Conservation (phyloP, 2,113 vertebrate genomes). For the Saccopteryx leptura region DNA sequence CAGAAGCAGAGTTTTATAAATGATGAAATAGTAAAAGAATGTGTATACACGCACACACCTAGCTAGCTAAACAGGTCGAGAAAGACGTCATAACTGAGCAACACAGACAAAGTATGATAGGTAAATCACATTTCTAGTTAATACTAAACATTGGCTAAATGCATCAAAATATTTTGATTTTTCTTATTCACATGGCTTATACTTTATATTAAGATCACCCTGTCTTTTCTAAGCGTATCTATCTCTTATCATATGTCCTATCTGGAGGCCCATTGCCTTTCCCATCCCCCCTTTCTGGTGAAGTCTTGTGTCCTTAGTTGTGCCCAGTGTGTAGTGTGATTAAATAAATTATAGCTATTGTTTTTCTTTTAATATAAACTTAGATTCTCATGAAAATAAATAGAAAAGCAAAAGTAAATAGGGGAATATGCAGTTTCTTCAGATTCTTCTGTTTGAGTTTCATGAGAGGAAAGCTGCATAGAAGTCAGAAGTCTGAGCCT, state of each 20-base stretch:
- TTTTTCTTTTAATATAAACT: background rate
- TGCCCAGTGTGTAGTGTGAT: background rate
- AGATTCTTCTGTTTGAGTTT: background rate
- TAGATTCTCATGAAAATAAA: background rate
- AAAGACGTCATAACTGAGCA: background rate
- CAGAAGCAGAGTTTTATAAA: constrained; percentile 36
- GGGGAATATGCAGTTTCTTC: background rate
- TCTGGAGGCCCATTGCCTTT: background rate
- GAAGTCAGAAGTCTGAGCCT: background rate
- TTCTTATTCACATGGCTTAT: background rate
- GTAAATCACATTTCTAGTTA: background rate
- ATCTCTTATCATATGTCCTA: background rate
- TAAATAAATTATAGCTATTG: background rate
- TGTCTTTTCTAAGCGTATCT: background rate
- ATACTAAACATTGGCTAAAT: constrained; percentile 46
- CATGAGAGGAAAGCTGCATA: background rate
- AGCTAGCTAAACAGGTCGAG: background rate
- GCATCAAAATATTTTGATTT: constrained; percentile 8
- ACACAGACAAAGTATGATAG: background rate
- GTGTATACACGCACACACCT: background rate
- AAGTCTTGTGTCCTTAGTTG: background rate
- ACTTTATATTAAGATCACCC: background rate
- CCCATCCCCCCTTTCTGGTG: background rate
- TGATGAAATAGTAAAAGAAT: background rate
- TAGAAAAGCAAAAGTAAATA: background rate